A percentile compares a stretch with the other conserved stretches of the same genome.
These are phyloP conservation scores for Drepanosiphum platanoidis DNA, from an alignment of 2,888 invertebrate species.

Conservation along the genomic window DNA sequence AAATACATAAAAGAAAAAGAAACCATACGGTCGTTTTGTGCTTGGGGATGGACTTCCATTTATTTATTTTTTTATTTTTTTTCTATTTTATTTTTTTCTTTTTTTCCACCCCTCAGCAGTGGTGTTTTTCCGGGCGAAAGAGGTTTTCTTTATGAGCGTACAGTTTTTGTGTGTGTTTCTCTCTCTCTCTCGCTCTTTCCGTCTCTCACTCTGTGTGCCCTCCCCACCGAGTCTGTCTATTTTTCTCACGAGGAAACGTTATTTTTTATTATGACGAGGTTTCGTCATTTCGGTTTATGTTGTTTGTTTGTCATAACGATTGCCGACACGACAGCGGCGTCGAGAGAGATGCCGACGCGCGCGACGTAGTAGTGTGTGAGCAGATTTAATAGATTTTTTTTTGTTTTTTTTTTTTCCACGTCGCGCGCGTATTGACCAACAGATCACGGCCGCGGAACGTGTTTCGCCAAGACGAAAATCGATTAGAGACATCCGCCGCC, in stretches of 20 bases:
- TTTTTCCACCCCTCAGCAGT: conserved; percentile 15
- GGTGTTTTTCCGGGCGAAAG: conserved; percentile 32
- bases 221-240: background rate
- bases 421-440: background rate
- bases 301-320: conserved; percentile 35
- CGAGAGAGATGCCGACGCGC: background rate
- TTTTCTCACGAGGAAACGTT: background rate
- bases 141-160: conserved; percentile 31
- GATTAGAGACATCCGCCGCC: background rate
- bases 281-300: conserved; percentile 51
- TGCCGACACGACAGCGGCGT: background rate
- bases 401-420: too few species aligned
- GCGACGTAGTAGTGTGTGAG: background rate
- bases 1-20: conserved; percentile 27
- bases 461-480: background rate
- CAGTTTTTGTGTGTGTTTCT: conserved; percentile 15
- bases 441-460: background rate
- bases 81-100: conserved; percentile 46
- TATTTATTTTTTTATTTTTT: too few species aligned
- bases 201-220: too few species aligned
- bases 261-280: conserved; percentile 34
- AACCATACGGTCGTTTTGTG: conserved; percentile 54
- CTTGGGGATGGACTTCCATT: conserved; percentile 55
- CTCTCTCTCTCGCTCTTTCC: background rate
- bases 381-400: conserved; percentile 29